phyloP scores from a whole-genome alignment of 2,113 vertebrate genomes.

The Nothoprocta perdicaria region DNA sequence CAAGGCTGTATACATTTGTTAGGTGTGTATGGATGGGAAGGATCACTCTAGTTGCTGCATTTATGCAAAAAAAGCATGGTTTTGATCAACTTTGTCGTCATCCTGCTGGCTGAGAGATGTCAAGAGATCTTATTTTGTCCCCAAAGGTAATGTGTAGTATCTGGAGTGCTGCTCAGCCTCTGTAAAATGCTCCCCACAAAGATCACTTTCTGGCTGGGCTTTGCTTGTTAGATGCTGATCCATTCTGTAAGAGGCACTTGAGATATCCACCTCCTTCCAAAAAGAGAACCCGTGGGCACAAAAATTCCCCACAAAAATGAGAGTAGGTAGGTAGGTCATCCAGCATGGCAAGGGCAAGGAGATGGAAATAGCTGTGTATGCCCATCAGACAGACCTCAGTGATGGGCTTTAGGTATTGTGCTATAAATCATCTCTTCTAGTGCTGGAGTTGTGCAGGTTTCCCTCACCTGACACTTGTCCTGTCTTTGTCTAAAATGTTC shows the following conservation, averaged over 20 bases:
- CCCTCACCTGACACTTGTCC: background rate
- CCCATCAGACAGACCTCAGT: background rate
- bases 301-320: background rate
- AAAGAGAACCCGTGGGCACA: background rate
- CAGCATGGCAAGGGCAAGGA: background rate
- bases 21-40: no score
- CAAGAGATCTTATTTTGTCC: background rate
- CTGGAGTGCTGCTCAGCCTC: background rate
- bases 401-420: rapidly evolving
- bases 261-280: background rate
- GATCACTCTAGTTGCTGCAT: no score
- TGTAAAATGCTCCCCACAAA: background rate
- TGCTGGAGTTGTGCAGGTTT: background rate
- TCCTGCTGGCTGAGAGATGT: background rate
- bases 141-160: background rate
- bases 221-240: background rate
- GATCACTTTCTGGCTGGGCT: background rate
- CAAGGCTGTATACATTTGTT: no score
- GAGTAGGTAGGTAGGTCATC: background rate
- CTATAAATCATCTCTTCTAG: background rate
- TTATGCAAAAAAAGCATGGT: background rate
- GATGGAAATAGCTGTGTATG: background rate
- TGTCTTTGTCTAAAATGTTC: background rate
- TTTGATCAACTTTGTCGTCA: slow-evolving; percentile 18
- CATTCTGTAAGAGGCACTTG: background rate